Conservation (phyloP, 2,797 vertebrate species). For the Coregonus sp. region DNA sequence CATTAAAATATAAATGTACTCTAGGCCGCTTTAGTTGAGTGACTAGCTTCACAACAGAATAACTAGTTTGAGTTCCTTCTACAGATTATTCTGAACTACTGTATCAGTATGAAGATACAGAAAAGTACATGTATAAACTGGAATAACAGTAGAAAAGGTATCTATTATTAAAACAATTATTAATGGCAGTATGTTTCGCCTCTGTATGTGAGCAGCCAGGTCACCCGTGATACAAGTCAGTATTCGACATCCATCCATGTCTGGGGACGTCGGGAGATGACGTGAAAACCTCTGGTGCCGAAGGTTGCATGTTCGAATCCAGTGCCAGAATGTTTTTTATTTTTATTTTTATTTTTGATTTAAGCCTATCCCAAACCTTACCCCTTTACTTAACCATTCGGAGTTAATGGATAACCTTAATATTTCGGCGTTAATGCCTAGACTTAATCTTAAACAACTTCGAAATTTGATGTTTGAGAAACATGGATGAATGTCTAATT, state of each 20-base stretch:
- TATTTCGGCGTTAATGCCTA: no score
- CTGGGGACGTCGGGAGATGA: no score
- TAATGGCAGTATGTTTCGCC: background rate
- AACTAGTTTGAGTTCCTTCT: conserved; percentile 7
- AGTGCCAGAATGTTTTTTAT: background rate
- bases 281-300: no score
- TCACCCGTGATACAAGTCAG: no score
- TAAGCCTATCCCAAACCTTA: background rate
- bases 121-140: background rate
- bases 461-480: no score
- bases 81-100: background rate
- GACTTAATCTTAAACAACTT: no score
- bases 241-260: no score
- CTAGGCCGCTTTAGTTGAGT: conserved; percentile 34
- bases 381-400: no score
- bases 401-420: no score
- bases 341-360: background rate
- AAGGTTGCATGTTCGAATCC: no score
- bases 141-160: background rate
- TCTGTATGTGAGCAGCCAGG: background rate
- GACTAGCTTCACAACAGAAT: conserved; percentile 27
- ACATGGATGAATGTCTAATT: no score
- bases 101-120: background rate
- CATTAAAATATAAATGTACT: conserved; percentile 24
- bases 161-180: background rate